Evolutionary conservation across 2,888 invertebrate genomes (phyloP), one percentile per base, ranked within the genome.

Genomic region (Eueremaeus valkanovi): DNA sequence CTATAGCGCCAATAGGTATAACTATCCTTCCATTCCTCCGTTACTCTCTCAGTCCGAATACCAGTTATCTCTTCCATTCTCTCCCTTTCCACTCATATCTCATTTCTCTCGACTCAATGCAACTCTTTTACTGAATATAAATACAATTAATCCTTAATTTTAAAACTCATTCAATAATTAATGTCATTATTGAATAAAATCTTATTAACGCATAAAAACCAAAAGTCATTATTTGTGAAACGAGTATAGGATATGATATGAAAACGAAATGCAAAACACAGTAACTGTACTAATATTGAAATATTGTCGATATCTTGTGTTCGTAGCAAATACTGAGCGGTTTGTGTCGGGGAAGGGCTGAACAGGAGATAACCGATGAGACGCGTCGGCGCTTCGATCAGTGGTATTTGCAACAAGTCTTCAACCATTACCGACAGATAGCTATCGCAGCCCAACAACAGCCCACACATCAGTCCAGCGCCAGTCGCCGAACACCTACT

Each of bases 311-410:
- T 55, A 9, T 33, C 18, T 11, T 45, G 73, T 68, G 36, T 75
- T 81, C 80, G 24, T 81, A 83, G 83, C 79, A 78, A 74, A 81
- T 84, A 73, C 85, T 94, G 79, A 89, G 92, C 77, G 92, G 92
- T 81, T 88, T 94, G 78, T 92, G 92, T 82, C 89, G 93, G 77
- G 91, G 91, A 88, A 89, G 83, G 86, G 89, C 81, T 77, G 81
- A 80, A 72, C 74, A 74, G 68, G 88, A 89, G 31, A 88, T 89
- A 3, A 88, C 89, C 0, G 94, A 94, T 79, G 95, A 95, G 73
- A 88, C 90, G 81, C 89, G 92, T 33, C 87, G 92, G 77, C 92
- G 92, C 83, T 95, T 95, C 84, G 94, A 95, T 82, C 90, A 91
- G 76, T 95, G 95, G 95, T 92, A 92, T 89, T 88, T 80, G 45